Percentiles rank a stretch among this genome's conserved stretches.
phyloP scores from a whole-genome alignment of 2,888 invertebrate species.

The Pandemis cinnamomeana region DNA sequence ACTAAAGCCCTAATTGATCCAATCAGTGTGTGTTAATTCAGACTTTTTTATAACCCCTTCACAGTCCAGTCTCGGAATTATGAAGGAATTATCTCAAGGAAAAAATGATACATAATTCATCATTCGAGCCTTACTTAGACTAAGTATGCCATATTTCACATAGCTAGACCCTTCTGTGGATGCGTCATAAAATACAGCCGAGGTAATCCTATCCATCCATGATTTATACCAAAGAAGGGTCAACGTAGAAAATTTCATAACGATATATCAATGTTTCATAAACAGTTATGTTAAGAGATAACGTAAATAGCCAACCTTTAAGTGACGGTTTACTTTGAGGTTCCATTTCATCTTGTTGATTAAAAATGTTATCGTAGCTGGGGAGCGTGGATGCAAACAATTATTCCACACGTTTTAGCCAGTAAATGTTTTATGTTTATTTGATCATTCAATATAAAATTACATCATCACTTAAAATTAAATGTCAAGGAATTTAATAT shows the following conservation, averaged over 20 bases:
- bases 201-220: constrained; percentile 81
- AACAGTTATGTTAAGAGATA: constrained; percentile 37
- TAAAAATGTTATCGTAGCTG: too few relatives aligned
- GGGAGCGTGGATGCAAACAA: too few relatives aligned
- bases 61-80: constrained; percentile 52
- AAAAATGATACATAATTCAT: constrained; percentile 81
- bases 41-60: constrained; percentile 49
- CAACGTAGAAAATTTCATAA: constrained; percentile 76
- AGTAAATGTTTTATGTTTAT: too few relatives aligned
- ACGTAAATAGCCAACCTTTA: not conserved
- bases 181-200: constrained; percentile 80
- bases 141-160: constrained; percentile 82
- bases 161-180: constrained; percentile 72
- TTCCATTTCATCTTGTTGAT: not conserved
- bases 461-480: too few relatives aligned
- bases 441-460: too few relatives aligned
- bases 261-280: constrained; percentile 69
- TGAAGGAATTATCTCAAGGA: constrained; percentile 49
- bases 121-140: constrained; percentile 78
- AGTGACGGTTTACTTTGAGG: not conserved
- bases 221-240: constrained; percentile 79
- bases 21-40: constrained; percentile 1
- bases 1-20: not conserved
- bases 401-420: too few relatives aligned
- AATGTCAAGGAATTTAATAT: too few relatives aligned